These are phyloP conservation scores for Agrotis clavis DNA, from an alignment of 2,888 invertebrate genomes.

Conservation along the genomic window DNA sequence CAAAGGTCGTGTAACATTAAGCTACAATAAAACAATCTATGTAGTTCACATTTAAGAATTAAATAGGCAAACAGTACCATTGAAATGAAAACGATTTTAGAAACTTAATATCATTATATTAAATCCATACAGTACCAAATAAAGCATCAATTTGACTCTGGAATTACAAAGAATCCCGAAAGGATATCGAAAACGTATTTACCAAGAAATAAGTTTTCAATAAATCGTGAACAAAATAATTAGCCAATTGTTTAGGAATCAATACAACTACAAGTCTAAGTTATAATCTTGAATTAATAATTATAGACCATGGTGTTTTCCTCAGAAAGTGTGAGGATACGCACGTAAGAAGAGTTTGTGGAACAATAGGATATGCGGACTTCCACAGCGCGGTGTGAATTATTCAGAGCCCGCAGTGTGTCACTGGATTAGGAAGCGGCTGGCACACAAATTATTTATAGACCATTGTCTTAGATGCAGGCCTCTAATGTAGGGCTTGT, in stretches of 20 bases:
- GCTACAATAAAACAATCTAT: neutral
- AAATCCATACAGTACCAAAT: too few species aligned
- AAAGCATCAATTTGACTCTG: too few species aligned
- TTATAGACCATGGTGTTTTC: constrained; percentile 1
- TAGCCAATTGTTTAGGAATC: too few species aligned
- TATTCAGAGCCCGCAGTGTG: constrained; percentile 54
- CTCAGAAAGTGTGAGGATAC: constrained; percentile 25
- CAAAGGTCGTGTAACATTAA: neutral
- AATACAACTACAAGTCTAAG: neutral
- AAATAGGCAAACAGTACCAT: neutral
- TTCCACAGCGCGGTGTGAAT: constrained; percentile 55
- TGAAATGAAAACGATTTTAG: neutral
- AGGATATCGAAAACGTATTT: too few species aligned
- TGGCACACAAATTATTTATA: constrained; percentile 30
- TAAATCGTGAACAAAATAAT: too few species aligned
- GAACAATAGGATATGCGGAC: constrained; percentile 58
- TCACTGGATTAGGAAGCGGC: constrained; percentile 50
- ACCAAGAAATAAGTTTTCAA: too few species aligned
- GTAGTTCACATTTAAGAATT: too few species aligned
- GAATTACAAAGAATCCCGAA: too few species aligned
- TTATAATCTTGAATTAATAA: too few species aligned
- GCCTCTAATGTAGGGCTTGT: constrained; percentile 21
- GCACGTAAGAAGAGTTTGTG: constrained; percentile 45
- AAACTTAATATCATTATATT: too few species aligned
- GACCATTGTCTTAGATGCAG: constrained; percentile 40